A percentile compares a stretch with the other conserved stretches of the same genome.
These are phyloP conservation scores for Pelochelys cantorii DNA, from an alignment of 2,797 vertebrate species.

Conservation along the genomic window DNA sequence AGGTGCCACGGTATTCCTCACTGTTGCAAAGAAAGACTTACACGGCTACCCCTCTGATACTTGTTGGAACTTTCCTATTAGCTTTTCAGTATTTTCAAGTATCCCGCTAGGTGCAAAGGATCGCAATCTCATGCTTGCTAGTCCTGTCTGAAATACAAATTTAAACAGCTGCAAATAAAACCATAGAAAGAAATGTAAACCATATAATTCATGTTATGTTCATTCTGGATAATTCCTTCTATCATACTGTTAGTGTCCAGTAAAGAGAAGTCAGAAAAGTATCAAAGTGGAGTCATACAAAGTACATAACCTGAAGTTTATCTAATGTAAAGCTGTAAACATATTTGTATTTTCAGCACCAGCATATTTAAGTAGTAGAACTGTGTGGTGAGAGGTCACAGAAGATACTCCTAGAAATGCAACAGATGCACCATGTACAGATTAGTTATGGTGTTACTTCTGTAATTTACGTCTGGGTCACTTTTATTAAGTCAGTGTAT, in stretches of 20 bases:
- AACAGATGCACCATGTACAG: accelerated
- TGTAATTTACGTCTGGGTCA: neutral
- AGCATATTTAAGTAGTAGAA: neutral
- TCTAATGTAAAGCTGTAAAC: neutral
- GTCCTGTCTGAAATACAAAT: neutral
- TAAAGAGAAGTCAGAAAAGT: neutral
- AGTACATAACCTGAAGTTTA: neutral
- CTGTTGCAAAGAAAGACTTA: too few relatives aligned
- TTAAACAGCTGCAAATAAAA: neutral
- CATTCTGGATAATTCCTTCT: neutral
- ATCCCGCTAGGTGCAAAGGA: neutral
- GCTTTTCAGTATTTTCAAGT: neutral
- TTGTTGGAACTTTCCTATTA: neutral
- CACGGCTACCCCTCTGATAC: too few relatives aligned
- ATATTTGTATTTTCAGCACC: neutral
- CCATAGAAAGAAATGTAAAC: neutral
- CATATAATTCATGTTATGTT: neutral
- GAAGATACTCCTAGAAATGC: neutral
- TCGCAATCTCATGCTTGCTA: neutral
- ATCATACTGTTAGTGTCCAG: neutral
- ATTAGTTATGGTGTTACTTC: neutral
- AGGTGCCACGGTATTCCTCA: too few relatives aligned
- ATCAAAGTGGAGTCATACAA: neutral
- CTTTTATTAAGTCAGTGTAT: neutral
- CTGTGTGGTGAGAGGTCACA: neutral